Percentiles rank a stretch among this genome's conserved stretches.
phyloP scores from a whole-genome alignment of 2,888 invertebrate species.

The Archips xylosteana region DNA sequence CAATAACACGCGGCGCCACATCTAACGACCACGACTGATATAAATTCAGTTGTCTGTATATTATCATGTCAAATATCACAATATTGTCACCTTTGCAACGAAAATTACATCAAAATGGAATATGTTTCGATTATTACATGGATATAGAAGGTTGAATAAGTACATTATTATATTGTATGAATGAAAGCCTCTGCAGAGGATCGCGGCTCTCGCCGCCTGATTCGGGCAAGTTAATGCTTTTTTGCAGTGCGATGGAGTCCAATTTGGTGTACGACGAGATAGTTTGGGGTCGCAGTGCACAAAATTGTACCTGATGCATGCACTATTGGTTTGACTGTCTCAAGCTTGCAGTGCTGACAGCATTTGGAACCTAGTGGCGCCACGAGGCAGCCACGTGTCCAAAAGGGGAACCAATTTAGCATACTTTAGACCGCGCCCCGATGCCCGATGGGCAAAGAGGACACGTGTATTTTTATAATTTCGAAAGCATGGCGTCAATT shows the following conservation, averaged over 20 bases:
- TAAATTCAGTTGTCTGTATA: constrained; percentile 23
- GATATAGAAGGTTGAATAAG: constrained; percentile 80
- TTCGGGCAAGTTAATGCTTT: constrained; percentile 41
- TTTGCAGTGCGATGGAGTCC: constrained; percentile 27
- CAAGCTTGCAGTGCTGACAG: constrained; percentile 63
- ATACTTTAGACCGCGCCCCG: constrained; percentile 46
- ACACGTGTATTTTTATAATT: constrained; percentile 49
- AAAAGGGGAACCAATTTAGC: constrained; percentile 57
- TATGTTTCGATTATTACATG: constrained; percentile 67
- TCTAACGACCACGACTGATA: constrained; percentile 17
- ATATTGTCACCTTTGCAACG: constrained; percentile 78
- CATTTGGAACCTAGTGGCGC: constrained; percentile 35
- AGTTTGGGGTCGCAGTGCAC: neutral
- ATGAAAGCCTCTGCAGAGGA: constrained; percentile 74
- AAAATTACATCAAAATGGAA: constrained; percentile 78
- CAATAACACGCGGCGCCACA: constrained; percentile 13
- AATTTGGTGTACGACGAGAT: constrained; percentile 14
- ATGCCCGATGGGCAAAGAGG: constrained; percentile 23
- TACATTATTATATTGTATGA: constrained; percentile 75
- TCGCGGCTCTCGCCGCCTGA: constrained; percentile 41
- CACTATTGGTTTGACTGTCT: constrained; percentile 34
- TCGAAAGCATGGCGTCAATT: constrained; percentile 55
- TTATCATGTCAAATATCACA: constrained; percentile 34
- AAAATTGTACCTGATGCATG: constrained; percentile 19
- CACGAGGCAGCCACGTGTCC: constrained; percentile 51